phyloP scores from a whole-genome alignment of 2,888 invertebrate genomes.

The Subacronicta megacephala region DNA sequence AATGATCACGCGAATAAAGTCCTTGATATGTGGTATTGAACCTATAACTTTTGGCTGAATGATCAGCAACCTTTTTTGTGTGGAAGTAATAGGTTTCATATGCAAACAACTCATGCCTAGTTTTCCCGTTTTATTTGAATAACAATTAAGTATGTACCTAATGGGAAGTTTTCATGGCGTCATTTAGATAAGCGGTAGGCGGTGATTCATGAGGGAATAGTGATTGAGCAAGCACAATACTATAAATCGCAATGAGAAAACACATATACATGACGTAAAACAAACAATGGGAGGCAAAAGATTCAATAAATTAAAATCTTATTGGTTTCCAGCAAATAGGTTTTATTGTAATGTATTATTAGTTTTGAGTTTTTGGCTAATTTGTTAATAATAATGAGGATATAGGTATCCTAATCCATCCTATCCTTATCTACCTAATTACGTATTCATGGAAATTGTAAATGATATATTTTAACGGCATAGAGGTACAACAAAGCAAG shows the following conservation, averaged over 20 bases:
- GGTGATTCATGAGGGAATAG: conserved; percentile 34
- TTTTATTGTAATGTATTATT: too few species aligned
- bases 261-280: neutral
- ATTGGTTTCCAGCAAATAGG: too few species aligned
- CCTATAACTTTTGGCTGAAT: neutral
- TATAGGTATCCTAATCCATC: too few species aligned
- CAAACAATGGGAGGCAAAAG: conserved; percentile 18
- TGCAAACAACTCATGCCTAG: neutral
- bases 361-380: too few species aligned
- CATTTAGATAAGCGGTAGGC: conserved; percentile 19
- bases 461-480: conserved; percentile 5
- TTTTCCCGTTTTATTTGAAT: neutral
- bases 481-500: conserved; percentile 23
- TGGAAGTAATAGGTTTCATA: neutral
- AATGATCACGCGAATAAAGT: too few species aligned
- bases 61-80: neutral
- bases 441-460: neutral
- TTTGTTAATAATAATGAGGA: neutral
- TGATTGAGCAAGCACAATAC: conserved; percentile 3
- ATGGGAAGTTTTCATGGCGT: conserved; percentile 1
- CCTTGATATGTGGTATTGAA: neutral
- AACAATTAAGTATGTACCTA: too few species aligned
- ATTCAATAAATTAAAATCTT: neutral
- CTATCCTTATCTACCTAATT: too few species aligned
- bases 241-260: conserved; percentile 27